Evolutionary conservation across 2,113 vertebrate genomes (phyloP), one percentile per base, ranked within the genome.

Genomic region (Athene noctua): DNA sequence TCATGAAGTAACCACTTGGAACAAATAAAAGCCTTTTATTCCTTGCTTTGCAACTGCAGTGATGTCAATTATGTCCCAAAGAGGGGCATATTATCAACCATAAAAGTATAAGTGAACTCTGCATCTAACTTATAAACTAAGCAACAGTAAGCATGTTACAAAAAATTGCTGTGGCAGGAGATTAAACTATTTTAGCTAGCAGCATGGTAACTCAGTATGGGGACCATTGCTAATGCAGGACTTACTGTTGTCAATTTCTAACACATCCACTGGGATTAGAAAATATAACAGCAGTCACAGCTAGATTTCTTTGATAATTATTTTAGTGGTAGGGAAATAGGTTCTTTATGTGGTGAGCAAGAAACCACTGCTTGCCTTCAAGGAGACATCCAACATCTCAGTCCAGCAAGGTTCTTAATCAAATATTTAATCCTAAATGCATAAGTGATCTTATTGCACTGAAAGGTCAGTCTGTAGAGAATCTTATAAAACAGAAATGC

Each of bases 141-240:
- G 59, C 20, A 83, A 82, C 62, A 86, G 73, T 89, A 90, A 74
- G 80, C 95, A 93, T 34, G 19, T 49, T 80, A 55, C n/a, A 42
- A 89, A 79, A 96, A 66, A 65, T 55, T 10, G 3, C 62, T 49
- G 51, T 92, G 40, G 30, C 32, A 89, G 54, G 92, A 96, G 91
- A 96, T 94, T 91, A 97, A 97, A 63, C 67, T 46, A 88, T 92
- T 96, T 96, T 90, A 94, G 52, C 51, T 85, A 96, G 66, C 95
- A 96, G 94, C 96, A 92, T 89, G 91, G 29, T 85, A 80, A 90
- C 96, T 94, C 95, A 89, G 92, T 95, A 92, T 88, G 95, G 30
- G 54, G 21, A 97, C 30, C 2, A 55, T 93, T 96, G 93, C 74
- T 80, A 92, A 92, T 23, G 38, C n/a, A 77, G 74, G 40, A 65